phyloP scores from a whole-genome alignment of 2,888 invertebrate genomes.

The Temnothorax unifasciatus region DNA sequence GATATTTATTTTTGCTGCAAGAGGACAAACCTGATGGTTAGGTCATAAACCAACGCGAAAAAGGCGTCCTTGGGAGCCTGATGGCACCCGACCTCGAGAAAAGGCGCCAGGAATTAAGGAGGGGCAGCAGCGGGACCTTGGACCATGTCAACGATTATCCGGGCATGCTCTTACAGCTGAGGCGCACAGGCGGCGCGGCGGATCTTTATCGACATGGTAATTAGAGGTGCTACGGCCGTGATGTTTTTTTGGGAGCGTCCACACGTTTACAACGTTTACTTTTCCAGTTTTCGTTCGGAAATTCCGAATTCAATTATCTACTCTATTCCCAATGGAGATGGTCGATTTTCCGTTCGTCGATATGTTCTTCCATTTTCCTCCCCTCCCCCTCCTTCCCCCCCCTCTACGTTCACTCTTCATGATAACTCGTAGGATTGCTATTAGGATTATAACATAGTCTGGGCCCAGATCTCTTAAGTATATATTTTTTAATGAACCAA shows the following conservation, averaged over 20 bases:
- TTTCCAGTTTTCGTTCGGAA: background rate
- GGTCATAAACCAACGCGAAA: background rate
- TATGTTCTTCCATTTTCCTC: background rate
- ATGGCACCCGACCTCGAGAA: slow-evolving; percentile 84
- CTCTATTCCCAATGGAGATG: background rate
- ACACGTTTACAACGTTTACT: background rate
- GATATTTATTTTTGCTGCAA: background rate
- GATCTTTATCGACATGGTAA: slow-evolving; percentile 82
- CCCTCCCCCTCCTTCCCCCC: too few species aligned
- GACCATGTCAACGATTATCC: slow-evolving; percentile 72
- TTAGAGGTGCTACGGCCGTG: background rate
- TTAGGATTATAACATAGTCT: background rate
- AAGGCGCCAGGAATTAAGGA: slow-evolving; percentile 79
- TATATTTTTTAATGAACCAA: background rate
- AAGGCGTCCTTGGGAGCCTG: slow-evolving; percentile 64
- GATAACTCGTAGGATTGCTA: background rate
- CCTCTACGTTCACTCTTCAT: background rate
- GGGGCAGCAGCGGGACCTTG: slow-evolving; percentile 66
- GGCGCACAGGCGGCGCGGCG: slow-evolving; percentile 74
- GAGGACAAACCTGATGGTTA: background rate
- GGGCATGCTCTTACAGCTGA: slow-evolving; percentile 81
- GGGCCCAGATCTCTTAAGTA: background rate
- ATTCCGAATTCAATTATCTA: background rate
- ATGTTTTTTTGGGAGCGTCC: background rate
- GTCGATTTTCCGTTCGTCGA: background rate